These are phyloP conservation scores for Xyliphius kryptos DNA, from an alignment of 2,113 vertebrate species.

Conservation along the genomic window DNA sequence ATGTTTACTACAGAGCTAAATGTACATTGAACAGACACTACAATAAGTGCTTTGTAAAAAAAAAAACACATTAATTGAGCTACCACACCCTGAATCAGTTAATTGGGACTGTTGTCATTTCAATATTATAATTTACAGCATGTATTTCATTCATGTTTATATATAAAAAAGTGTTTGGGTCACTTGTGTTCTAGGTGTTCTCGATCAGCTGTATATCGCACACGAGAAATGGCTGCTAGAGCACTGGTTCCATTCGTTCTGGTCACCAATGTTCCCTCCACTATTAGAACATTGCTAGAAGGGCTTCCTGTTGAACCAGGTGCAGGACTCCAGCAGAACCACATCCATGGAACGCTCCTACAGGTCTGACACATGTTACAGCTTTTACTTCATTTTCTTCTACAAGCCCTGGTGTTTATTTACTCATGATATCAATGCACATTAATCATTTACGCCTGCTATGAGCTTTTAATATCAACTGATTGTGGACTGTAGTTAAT, in stretches of 20 bases:
- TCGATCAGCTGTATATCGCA: slow-evolving; percentile 76
- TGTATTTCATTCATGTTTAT: no score
- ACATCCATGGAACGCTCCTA: slow-evolving; percentile 79
- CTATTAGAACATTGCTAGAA: slow-evolving; percentile 61
- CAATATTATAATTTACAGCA: no score
- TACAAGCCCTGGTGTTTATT: no score
- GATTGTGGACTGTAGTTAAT: no score
- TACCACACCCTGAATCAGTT: no score
- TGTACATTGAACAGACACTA: neutral
- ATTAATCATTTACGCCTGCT: no score
- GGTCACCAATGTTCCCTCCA: slow-evolving; percentile 67
- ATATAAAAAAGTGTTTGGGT: no score
- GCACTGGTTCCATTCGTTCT: slow-evolving; percentile 86
- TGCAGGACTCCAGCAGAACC: slow-evolving; percentile 70
- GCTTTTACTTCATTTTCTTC: no score
- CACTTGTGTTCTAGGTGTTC: slow-evolving; percentile 78
- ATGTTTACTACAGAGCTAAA: neutral
- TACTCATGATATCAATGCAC: no score
- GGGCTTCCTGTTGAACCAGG: slow-evolving; percentile 65
- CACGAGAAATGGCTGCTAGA: slow-evolving; percentile 81
- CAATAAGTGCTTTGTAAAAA: neutral
- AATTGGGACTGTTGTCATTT: no score
- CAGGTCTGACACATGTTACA: slow-evolving; percentile 64
- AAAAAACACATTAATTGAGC: no score
- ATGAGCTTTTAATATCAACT: no score